These are phyloP conservation scores for Drosophila atripex DNA, from an alignment of 2,888 invertebrate genomes.

Conservation along the genomic window DNA sequence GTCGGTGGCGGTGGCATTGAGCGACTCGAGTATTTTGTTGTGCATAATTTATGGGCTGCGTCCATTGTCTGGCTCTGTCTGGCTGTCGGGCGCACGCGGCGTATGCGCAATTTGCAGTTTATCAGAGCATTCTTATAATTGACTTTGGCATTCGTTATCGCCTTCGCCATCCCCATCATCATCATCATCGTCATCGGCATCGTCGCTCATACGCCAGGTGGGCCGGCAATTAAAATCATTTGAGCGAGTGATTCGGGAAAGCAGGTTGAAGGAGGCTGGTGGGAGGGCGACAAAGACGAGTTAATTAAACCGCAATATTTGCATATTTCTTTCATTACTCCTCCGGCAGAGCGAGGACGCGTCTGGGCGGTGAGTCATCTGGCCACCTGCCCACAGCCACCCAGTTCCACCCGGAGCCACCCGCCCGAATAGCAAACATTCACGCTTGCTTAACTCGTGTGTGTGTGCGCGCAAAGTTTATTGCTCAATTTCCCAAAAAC, in stretches of 20 bases:
- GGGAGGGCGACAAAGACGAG: conserved; percentile 41
- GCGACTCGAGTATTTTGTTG: conserved; percentile 64
- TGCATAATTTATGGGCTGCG: conserved; percentile 57
- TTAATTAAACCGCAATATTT: conserved; percentile 80
- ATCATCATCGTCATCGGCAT: conserved; percentile 9
- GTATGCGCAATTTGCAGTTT: conserved; percentile 52
- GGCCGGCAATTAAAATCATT: conserved; percentile 63
- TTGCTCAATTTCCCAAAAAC: conserved; percentile 72
- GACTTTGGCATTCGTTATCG: conserved; percentile 45
- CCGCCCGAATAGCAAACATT: conserved; percentile 35
- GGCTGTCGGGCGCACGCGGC: conserved; percentile 24
- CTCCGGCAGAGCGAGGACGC: conserved; percentile 30
- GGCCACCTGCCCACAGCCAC: neutral
- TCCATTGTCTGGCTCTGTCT: conserved; percentile 23
- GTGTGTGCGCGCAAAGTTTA: conserved; percentile 58
- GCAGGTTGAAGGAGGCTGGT: neutral
- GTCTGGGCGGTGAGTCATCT: conserved; percentile 51
- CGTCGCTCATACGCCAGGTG: conserved; percentile 63
- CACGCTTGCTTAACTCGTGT: conserved; percentile 33
- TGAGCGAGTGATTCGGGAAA: conserved; percentile 20
- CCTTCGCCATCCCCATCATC: conserved; percentile 1
- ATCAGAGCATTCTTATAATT: conserved; percentile 44
- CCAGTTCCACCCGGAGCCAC: neutral
- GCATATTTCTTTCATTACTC: conserved; percentile 62
- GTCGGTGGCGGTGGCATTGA: conserved; percentile 32